Evolutionary conservation across 2,888 invertebrate genomes (phyloP).

Genomic region (Onthophagus sagittarius): DNA sequence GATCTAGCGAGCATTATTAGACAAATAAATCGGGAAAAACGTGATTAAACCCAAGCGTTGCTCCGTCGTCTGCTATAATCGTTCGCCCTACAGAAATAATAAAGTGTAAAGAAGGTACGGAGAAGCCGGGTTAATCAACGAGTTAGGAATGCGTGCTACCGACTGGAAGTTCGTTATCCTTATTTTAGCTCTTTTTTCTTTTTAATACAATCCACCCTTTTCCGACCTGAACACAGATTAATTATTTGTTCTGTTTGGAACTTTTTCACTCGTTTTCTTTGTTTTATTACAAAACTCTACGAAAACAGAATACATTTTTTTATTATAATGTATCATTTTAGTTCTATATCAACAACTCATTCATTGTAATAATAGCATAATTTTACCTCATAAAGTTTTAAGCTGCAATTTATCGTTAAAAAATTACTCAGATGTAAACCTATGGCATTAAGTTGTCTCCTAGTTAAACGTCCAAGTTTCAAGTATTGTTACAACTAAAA

Average conservation of each 20-base stretch:
- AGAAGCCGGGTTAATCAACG: not conserved
- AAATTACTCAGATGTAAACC: not conserved
- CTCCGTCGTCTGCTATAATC: not conserved
- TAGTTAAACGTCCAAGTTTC: not conserved
- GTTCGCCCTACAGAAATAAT: not conserved
- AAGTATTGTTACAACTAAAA: not conserved
- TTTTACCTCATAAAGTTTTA: not conserved
- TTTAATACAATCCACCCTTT: not conserved
- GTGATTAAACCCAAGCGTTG: not conserved
- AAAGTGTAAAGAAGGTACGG: not conserved
- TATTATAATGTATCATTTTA: too few species aligned
- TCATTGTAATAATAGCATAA: not conserved
- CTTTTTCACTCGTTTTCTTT: not conserved
- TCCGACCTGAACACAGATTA: not conserved
- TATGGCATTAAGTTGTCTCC: not conserved
- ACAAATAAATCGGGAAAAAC: not conserved
- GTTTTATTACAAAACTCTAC: not conserved
- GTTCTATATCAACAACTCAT: too few species aligned
- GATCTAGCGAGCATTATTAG: not conserved
- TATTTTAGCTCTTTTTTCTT: not conserved
- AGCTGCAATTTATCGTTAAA: not conserved
- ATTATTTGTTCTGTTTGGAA: not conserved
- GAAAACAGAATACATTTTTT: not conserved
- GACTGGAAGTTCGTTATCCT: not conserved
- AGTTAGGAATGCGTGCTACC: not conserved